Conservation (phyloP, 1,140 invertebrate species). For the Calliopsis andreniformis region DNA sequence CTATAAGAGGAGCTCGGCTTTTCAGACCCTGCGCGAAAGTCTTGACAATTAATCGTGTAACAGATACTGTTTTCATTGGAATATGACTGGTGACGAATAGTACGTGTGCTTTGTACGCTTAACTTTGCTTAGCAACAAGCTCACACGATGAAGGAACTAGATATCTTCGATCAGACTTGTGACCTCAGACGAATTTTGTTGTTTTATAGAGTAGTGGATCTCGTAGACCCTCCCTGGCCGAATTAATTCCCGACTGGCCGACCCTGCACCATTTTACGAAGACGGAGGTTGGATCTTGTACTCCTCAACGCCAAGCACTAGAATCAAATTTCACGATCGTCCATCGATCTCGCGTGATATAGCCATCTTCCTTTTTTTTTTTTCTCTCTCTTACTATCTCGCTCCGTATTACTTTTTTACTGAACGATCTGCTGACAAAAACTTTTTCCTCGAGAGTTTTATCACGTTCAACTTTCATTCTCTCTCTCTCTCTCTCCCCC, state of each 20-base stretch:
- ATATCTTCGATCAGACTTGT: conserved; percentile 42
- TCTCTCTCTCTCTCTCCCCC: too few species aligned
- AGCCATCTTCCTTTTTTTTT: conserved; percentile 35
- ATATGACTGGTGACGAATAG: neutral
- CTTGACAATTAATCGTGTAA: neutral
- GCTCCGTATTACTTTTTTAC: conserved; percentile 26
- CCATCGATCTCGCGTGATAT: conserved; percentile 56
- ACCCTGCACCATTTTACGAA: conserved; percentile 92
- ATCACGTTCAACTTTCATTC: too few species aligned
- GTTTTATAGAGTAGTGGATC: conserved; percentile 84
- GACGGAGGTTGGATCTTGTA: conserved; percentile 86
- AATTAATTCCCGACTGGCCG: conserved; percentile 98
- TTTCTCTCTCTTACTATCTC: conserved; percentile 36
- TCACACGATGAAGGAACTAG: conserved; percentile 19
- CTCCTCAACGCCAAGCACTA: conserved; percentile 41
- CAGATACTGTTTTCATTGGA: too few species aligned
- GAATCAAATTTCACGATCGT: conserved; percentile 26
- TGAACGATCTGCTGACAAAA: conserved; percentile 2
- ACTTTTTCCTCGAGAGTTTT: neutral
- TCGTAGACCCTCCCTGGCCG: conserved; percentile 94
- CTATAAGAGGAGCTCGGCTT: conserved; percentile 10
- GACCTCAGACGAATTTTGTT: conserved; percentile 61
- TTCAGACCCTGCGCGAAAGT: neutral
- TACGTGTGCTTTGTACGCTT: conserved; percentile 25
- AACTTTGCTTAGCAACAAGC: conserved; percentile 28